Evolutionary conservation across 1,140 invertebrate genomes (phyloP).

Genomic region (Eurosta solidaginis): DNA sequence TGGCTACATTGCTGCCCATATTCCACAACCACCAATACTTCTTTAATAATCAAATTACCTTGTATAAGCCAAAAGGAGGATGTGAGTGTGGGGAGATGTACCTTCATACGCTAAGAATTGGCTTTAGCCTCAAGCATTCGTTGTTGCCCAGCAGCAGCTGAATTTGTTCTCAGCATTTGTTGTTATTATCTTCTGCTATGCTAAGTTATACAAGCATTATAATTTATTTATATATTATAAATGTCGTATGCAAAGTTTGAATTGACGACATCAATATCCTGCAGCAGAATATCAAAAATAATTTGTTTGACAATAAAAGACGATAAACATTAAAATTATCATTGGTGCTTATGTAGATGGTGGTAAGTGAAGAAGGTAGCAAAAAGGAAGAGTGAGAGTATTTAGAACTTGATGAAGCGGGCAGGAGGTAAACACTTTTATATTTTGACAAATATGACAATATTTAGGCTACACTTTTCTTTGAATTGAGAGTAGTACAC

Average conservation of each 20-base stretch:
- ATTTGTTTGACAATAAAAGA: slow-evolving; percentile 60
- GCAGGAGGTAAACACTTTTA: too few species aligned
- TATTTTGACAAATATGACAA: too few species aligned
- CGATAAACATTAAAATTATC: slow-evolving; percentile 60
- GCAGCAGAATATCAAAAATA: slow-evolving; percentile 57
- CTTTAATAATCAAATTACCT: slow-evolving; percentile 35
- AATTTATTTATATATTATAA: neutral
- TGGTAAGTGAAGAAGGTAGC: neutral
- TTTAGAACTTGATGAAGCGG: neutral
- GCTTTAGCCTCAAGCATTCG: neutral
- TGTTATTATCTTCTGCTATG: neutral
- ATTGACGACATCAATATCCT: slow-evolving; percentile 38
- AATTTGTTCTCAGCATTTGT: slow-evolving; percentile 25
- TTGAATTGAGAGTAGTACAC: too few species aligned
- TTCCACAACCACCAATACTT: neutral
- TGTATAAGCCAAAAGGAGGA: neutral
- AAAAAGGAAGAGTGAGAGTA: neutral
- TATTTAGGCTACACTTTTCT: too few species aligned
- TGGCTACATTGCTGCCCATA: neutral
- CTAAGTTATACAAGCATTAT: neutral
- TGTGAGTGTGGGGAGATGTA: neutral
- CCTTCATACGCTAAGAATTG: neutral
- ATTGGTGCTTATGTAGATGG: slow-evolving; percentile 30
- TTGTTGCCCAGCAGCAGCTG: slow-evolving; percentile 29
- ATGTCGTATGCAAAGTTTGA: neutral